Evolutionary conservation across 1,140 invertebrate genomes (phyloP).

Genomic region (Zaprionus ornatus): DNA sequence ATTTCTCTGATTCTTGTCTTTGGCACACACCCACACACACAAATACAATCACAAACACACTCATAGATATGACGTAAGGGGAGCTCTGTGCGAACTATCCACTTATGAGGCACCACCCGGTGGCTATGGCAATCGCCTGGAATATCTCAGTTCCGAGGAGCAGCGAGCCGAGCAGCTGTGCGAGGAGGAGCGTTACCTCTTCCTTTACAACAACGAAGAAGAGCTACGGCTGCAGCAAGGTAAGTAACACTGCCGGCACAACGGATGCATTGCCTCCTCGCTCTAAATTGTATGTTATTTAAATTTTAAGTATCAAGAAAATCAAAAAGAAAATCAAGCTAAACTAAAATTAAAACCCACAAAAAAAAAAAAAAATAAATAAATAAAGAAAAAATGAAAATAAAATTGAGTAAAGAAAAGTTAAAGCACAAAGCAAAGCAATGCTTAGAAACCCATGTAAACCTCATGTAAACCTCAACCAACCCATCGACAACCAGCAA

Average conservation of each 20-base stretch:
- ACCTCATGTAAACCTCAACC: conserved; percentile 6
- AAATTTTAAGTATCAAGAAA: conserved; percentile 49
- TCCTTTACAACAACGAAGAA: conserved; percentile 93
- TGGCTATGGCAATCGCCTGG: conserved; percentile 88
- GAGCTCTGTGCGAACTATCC: conserved; percentile 92
- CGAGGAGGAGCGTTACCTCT: conserved; percentile 95
- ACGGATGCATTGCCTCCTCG: conserved; percentile 30
- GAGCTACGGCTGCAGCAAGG: conserved; percentile 94
- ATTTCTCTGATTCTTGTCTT: conserved; percentile 75
- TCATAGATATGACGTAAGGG: conserved; percentile 96
- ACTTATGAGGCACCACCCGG: conserved; percentile 89
- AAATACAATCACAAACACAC: conserved; percentile 18
- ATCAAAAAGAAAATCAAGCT: conserved; percentile 16
- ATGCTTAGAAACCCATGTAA: conserved; percentile 9
- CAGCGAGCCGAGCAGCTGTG: conserved; percentile 92
- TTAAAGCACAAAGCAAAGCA: conserved; percentile 19
- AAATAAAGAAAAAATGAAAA: conserved; percentile 16
- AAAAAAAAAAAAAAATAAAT: conserved; percentile 13
- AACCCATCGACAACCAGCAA: conserved; percentile 10
- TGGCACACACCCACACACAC: conserved; percentile 37
- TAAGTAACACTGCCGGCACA: conserved; percentile 76
- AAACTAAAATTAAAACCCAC: conserved; percentile 12
- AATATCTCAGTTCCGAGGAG: conserved; percentile 91
- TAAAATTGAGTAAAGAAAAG: conserved; percentile 11
- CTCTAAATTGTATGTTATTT: conserved; percentile 47